Conservation (phyloP, 2,888 invertebrate species). For the Phytoseiulus persimilis region DNA sequence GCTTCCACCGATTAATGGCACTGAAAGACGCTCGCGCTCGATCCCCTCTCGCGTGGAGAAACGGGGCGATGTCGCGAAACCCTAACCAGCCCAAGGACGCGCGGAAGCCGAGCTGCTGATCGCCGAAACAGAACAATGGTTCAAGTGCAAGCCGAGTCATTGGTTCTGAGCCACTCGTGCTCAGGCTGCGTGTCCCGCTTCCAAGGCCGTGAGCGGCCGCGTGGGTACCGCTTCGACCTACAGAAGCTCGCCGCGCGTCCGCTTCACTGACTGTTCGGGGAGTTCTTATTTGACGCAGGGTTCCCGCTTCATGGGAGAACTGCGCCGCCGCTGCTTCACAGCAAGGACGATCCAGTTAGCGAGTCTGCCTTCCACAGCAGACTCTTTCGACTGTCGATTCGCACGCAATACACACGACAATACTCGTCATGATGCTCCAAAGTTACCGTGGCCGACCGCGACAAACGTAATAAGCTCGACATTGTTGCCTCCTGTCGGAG, state of each 20-base stretch:
- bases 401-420: background rate
- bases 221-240: background rate
- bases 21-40: no score
- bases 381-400: background rate
- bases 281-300: no score
- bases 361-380: background rate
- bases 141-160: background rate
- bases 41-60: no score
- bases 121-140: background rate
- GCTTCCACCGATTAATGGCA: no score
- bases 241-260: background rate
- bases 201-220: background rate
- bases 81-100: no score
- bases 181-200: background rate
- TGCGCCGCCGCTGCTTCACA: background rate
- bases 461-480: background rate
- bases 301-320: background rate
- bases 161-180: background rate
- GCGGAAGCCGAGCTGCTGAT: no score
- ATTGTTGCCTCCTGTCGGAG: background rate
- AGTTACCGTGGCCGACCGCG: background rate
- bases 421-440: background rate
- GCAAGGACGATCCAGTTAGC: background rate
- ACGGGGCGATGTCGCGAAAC: no score
- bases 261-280: background rate